Evolutionary conservation across 2,113 vertebrate genomes (phyloP).

Genomic region (Paedocypris sp.): DNA sequence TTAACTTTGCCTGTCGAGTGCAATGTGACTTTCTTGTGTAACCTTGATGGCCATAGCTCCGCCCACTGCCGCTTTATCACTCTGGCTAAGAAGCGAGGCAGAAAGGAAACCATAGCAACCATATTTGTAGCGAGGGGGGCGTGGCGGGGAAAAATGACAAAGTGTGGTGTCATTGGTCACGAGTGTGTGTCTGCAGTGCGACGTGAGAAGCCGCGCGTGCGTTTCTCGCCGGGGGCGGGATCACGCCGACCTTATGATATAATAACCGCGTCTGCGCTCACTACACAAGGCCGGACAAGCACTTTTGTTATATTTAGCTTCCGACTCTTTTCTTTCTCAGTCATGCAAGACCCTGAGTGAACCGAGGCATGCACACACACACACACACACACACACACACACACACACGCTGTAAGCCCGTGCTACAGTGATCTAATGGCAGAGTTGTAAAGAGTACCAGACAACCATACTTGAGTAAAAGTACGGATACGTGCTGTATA

Average conservation of each 20-base stretch:
- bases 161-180: slow-evolving; percentile 8
- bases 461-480: too few relatives aligned
- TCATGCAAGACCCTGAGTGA: not conserved
- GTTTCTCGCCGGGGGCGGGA: slow-evolving; percentile 9
- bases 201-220: slow-evolving; percentile 49
- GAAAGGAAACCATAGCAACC: slow-evolving; percentile 45
- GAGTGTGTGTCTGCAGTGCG: slow-evolving; percentile 55
- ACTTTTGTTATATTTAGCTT: too few relatives aligned
- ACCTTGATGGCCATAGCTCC: slow-evolving; percentile 26
- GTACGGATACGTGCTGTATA: too few relatives aligned
- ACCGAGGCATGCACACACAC: not conserved
- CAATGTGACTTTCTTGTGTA: slow-evolving; percentile 17
- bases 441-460: too few relatives aligned
- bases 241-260: slow-evolving; percentile 21
- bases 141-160: slow-evolving; percentile 37
- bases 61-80: slow-evolving; percentile 32
- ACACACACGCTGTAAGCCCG: not conserved
- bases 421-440: slow-evolving; percentile 25
- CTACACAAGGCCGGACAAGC: too few relatives aligned
- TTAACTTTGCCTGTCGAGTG: not conserved
- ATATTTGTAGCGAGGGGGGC: slow-evolving; percentile 20
- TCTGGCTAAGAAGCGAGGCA: slow-evolving; percentile 14
- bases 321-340: not conserved
- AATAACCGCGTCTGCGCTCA: slow-evolving; percentile 29
- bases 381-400: not conserved